Evolutionary conservation across 2,113 vertebrate genomes (phyloP).

Genomic region (Oenanthe oenanthe): DNA sequence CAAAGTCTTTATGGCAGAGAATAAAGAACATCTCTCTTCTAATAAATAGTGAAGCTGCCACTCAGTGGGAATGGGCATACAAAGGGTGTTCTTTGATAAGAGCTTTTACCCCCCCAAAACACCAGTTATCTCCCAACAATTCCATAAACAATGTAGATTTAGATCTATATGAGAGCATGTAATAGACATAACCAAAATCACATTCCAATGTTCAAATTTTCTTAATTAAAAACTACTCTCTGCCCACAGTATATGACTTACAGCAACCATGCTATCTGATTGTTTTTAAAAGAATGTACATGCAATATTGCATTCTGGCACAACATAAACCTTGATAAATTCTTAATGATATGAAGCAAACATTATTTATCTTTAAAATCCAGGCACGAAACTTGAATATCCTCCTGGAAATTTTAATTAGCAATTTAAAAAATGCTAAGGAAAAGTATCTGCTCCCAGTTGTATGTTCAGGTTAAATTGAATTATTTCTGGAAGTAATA

Average conservation of each 20-base stretch:
- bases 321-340: conserved; percentile 11
- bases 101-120: not conserved
- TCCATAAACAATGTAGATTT: not conserved
- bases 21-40: not conserved
- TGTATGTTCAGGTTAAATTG: conserved; percentile 75
- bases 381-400: conserved; percentile 67
- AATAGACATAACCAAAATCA: conserved; percentile 4
- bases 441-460: conserved; percentile 69
- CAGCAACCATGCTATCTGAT: not conserved
- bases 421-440: conserved; percentile 64
- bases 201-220: conserved; percentile 20
- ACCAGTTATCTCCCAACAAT: not conserved
- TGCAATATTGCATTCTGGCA: conserved; percentile 17
- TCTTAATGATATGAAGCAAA: conserved; percentile 55
- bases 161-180: not conserved
- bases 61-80: not conserved
- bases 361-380: conserved; percentile 69
- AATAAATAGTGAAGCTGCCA: not conserved
- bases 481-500: conserved; percentile 78
- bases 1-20: not conserved
- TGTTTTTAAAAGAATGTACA: conserved; percentile 30
- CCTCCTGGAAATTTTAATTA: conserved; percentile 76
- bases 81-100: not conserved
- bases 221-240: conserved; percentile 46
- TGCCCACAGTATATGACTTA: not conserved